Base-by-base conservation (phyloP, 2,797 vertebrate species). In the Aythya fuligula region DNA sequence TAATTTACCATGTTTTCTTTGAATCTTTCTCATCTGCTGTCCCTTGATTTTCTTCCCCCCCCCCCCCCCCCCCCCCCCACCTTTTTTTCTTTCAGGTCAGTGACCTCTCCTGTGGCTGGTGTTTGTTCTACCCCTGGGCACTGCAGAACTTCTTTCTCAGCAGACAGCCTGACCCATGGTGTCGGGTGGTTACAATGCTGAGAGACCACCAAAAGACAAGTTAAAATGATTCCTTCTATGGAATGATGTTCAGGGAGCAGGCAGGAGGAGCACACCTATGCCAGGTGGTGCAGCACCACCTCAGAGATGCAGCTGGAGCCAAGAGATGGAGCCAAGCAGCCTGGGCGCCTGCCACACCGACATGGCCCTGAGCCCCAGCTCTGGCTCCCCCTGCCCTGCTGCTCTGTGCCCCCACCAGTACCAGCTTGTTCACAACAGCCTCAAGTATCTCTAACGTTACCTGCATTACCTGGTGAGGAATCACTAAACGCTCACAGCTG, bases 241-340 rank as follows among this genome's bases (percentile, higher is more conserved):
- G 67, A 70, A 72, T 4, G 12, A 53, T 17, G 1, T 13, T 12
- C 1, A 2, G 45, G n/a, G 11, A 4, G 32, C 1, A n/a, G 49
- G 58, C 47, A 58, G 32, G 0, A 32, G 34, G 19, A 73, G 34
- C 56, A 69, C 49, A 27, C 8, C 0, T 2, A 22, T 4, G 11
- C 7, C 65, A 58, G 74, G 70, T 43, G n/a, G 18, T 0, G 53
- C 51, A 49, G 72, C 80, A 73, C 6, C 80, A 39, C 19, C 45
- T 17, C 39, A n/a, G 49, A 74, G 53, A 21, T 1, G 8, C 0
- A 0, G 8, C 24, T 69, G 13, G 49, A 19, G 58, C 11, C 41
- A 72, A 72, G 58, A 32, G 21, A 62, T 30, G 30, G 22, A 8
- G 17, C 24, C 32, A 45, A 11, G 19, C 64, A 75, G 24, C 21